Base-by-base conservation (phyloP, 2,797 vertebrate species). In the Meda fulgida region DNA sequence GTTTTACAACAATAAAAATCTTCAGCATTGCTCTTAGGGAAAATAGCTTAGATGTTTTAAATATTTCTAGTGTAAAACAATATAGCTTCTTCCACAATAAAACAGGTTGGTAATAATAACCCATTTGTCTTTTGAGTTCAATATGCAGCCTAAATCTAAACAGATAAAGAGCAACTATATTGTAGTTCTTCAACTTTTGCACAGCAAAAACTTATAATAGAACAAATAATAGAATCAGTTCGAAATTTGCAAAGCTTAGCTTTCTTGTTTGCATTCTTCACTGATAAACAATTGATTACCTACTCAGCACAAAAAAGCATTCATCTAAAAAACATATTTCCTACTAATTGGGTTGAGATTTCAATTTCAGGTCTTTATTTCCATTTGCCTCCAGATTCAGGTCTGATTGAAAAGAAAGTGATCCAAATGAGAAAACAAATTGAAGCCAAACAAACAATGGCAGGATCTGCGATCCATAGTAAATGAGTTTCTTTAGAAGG, bases 281-380 rank as follows among this genome's bases (percentile, higher is more conserved):
- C 71, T 84, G 77, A 85, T 84, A 87, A 89, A 81, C 79, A 82
- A 91, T 92, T 75, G 88, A 90, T 91, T 90, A 77, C 84, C 84
- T 86, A 75, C 87, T 91, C 72, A 38, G 67, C 81, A 79, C 66
- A 48, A 43, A 88, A 89, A 88, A 80, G 85, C 76, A 58, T 80
- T 87, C 66, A 69, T 80, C 65, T 83, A 43, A 82, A 79, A 87
- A 90, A 88, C 65, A 84, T 51, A 88, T 86, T 86, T 84, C 48
- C 73, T 80, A 81, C 70, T 60, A 79, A 89, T 86, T 86, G 65
- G 58, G 80, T 87, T 88, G 81, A 89, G 78, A 87, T 84, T 88
- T 76, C 86, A 88, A 88, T 86, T 88, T 90, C 86, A 69, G 81
- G 78, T 90, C 89, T 80, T 78, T 69, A 84, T 89, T 90, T 89